Base-by-base conservation (phyloP, 2,888 invertebrate species). In the Operophtera brumata region DNA sequence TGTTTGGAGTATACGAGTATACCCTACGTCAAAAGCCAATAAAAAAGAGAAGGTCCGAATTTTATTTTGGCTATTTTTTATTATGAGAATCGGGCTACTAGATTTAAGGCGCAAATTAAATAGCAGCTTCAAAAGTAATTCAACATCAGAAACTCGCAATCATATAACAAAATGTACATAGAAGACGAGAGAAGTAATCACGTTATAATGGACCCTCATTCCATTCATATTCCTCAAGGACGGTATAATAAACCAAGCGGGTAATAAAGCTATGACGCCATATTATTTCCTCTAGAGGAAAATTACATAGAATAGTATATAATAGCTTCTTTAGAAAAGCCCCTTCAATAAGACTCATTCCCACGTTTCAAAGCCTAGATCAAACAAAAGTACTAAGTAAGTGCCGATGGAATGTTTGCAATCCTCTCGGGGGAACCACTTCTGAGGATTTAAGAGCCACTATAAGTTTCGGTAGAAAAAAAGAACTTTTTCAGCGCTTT, bases 371-470 rank as follows among this genome's bases (percentile, higher is more conserved):
- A 47, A 56, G 47, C 36, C 40, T 30, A 26, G 40, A 56, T 41
- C 45, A 47, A 57, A 57, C 32, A 47, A 49, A 44, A 45, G 8
- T 48, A 41, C 34, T 47, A 35, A 57, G 39, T 51, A 47, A 45
- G n/a, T 43, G 45, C 39, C 32, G 58, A 47, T 63, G 57, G 53
- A 66, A 53, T 78, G 67, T 82, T 84, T 81, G 80, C 61, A 40
- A 25, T 67, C 56, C 78, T 66, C 80, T 84, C 73, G 51, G 67
- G 69, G 61, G 71, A 66, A 57, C 69, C 71, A 69, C 76, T 80
- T 73, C 53, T 51, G 61, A 52, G 64, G 66, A 71, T 73, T 69
- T 66, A 59, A 71, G 63, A 68, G 60, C n/a, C n/a, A n/a, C n/a
- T n/a, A n/a, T n/a, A n/a, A n/a, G n/a, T n/a, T n/a, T n/a, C n/a